Conservation (phyloP, 2,888 invertebrate genomes). For the Myathropa florea region DNA sequence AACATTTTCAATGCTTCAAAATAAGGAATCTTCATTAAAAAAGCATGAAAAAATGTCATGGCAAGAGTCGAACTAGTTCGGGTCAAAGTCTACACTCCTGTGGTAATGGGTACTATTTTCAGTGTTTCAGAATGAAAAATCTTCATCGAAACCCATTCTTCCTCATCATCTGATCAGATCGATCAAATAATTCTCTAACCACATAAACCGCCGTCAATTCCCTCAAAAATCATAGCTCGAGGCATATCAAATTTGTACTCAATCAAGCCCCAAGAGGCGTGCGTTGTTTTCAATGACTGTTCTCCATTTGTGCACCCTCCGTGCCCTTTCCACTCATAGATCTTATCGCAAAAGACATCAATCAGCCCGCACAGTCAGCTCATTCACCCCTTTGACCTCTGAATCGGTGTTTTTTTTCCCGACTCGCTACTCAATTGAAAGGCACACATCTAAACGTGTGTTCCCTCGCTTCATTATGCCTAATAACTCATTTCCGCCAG, state of each 20-base stretch:
- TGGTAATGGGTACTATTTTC: too few species aligned
- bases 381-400: background rate
- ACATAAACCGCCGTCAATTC: too few species aligned
- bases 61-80: too few species aligned
- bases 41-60: too few species aligned
- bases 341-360: background rate
- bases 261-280: background rate
- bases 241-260: background rate
- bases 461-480: background rate
- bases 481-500: background rate
- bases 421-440: background rate
- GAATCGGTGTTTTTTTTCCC: background rate
- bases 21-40: too few species aligned
- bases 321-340: background rate
- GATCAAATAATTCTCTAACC: too few species aligned
- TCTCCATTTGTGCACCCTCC: background rate
- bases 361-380: background rate
- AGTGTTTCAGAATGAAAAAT: too few species aligned
- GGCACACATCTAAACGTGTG: background rate
- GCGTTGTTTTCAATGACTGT: background rate
- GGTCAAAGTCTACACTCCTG: too few species aligned
- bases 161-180: too few species aligned
- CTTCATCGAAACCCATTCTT: too few species aligned
- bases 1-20: too few species aligned
- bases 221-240: background rate